Evolutionary conservation across 1,140 invertebrate genomes (phyloP).

Genomic region (Metaphire vulgaris): DNA sequence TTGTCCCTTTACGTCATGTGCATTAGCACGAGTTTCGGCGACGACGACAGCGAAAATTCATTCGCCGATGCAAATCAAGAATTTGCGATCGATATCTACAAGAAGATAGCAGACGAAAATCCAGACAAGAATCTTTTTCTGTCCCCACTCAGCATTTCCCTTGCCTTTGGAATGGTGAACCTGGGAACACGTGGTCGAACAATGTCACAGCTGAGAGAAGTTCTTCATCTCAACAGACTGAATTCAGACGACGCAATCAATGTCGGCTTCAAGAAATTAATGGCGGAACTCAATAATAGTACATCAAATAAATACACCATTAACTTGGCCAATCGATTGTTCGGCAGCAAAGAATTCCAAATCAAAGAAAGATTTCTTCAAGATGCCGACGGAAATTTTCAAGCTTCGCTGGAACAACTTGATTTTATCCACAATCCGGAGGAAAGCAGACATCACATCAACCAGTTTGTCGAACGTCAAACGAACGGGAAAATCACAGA

Average conservation of each 20-base stretch:
- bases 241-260: not conserved
- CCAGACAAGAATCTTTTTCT: conserved; percentile 6
- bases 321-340: not conserved
- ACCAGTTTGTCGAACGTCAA: not conserved
- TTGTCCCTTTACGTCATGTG: too few species aligned
- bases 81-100: conserved; percentile 1
- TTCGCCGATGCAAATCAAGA: not conserved
- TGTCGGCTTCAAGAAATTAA: not conserved
- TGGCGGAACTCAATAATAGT: not conserved
- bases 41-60: too few species aligned
- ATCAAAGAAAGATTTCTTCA: not conserved
- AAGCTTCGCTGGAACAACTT: not conserved
- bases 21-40: too few species aligned
- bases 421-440: not conserved
- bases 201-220: not conserved
- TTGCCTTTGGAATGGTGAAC: not conserved
- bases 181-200: conserved; percentile 7
- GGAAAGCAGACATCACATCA: not conserved
- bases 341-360: not conserved
- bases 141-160: conserved; percentile 11
- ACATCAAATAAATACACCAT: not conserved
- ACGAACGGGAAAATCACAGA: not conserved
- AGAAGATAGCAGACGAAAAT: not conserved
- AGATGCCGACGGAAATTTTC: not conserved
- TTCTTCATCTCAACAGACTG: not conserved